Conservation (phyloP, 1,140 invertebrate genomes). For the Leptinotarsa undecemlineata region DNA sequence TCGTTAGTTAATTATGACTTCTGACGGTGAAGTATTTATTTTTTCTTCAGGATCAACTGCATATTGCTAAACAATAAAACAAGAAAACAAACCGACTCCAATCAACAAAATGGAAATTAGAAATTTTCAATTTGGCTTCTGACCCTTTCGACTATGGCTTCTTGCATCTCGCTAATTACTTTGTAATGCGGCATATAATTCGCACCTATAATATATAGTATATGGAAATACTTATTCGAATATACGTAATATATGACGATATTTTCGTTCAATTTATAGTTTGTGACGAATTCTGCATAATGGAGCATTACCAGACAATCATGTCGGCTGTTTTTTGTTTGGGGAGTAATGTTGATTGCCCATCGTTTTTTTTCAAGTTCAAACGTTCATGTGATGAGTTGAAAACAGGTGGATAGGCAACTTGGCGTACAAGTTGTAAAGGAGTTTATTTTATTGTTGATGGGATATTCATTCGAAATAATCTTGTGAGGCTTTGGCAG, state of each 20-base stretch:
- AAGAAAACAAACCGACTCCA: background rate
- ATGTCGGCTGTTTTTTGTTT: background rate
- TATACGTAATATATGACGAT: background rate
- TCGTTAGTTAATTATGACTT: no score
- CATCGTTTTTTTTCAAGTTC: no score
- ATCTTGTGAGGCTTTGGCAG: no score
- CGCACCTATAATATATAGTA: conserved; percentile 6
- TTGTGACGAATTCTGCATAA: conserved; percentile 1
- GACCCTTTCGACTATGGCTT: background rate
- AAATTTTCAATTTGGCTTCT: conserved; percentile 6
- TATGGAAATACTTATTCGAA: background rate
- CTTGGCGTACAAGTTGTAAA: no score
- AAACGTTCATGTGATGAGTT: no score
- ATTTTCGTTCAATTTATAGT: background rate
- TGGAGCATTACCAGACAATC: background rate
- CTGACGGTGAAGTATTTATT: no score
- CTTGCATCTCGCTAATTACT: background rate
- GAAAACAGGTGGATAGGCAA: no score
- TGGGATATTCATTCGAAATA: no score
- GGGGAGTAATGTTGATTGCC: no score
- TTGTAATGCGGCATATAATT: conserved; percentile 1
- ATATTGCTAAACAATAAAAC: background rate
- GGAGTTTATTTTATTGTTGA: no score
- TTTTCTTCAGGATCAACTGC: background rate
- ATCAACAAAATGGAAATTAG: background rate